Conservation (phyloP, 1,140 invertebrate genomes). For the Atta texana region DNA sequence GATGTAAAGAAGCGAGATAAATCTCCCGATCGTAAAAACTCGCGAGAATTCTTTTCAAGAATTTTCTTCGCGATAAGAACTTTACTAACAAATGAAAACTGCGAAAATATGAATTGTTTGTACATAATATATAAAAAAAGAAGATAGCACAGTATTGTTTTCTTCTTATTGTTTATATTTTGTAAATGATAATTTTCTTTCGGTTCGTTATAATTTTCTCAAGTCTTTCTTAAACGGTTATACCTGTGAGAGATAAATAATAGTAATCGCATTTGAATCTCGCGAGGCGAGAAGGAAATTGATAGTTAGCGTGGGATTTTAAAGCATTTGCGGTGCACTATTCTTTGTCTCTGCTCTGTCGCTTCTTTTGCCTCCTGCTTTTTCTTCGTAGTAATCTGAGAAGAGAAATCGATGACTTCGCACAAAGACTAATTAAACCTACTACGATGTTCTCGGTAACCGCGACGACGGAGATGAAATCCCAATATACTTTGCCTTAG, state of each 20-base stretch:
- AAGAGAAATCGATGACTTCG: constrained; percentile 71
- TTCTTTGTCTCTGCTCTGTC: background rate
- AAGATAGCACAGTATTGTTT: background rate
- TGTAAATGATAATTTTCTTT: background rate
- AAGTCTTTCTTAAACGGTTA: background rate
- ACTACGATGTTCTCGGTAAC: constrained; percentile 67
- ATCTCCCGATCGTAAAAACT: background rate
- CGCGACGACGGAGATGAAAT: constrained; percentile 57
- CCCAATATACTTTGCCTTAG: constrained; percentile 56
- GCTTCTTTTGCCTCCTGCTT: background rate
- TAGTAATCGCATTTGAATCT: constrained; percentile 20
- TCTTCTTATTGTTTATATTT: background rate
- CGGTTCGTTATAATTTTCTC: background rate
- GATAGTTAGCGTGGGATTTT: constrained; percentile 23
- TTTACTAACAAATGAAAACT: background rate
- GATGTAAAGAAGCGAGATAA: background rate
- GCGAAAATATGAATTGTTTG: background rate
- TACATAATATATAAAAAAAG: too few relatives aligned
- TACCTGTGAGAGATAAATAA: background rate
- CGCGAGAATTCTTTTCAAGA: background rate
- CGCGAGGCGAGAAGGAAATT: constrained; percentile 23
- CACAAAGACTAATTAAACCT: constrained; percentile 72
- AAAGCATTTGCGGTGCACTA: constrained; percentile 27
- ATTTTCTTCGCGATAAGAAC: background rate
- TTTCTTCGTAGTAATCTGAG: constrained; percentile 56